Evolutionary conservation across 2,888 invertebrate species (phyloP).

Genomic region (Calliphora vomitoria): DNA sequence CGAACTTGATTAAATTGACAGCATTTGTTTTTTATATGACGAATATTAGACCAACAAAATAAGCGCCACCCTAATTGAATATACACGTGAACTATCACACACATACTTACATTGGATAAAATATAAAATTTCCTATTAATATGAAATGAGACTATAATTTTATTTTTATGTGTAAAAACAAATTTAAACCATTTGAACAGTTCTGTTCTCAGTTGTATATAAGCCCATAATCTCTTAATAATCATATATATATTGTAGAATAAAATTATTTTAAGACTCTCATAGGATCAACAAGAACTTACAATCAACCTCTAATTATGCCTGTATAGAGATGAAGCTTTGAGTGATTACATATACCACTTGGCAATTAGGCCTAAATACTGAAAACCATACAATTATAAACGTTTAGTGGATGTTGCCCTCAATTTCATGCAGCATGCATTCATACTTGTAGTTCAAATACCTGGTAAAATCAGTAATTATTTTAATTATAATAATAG

Average conservation of each 20-base stretch:
- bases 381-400: not conserved
- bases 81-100: too few species aligned
- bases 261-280: not conserved
- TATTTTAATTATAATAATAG: constrained; percentile 14
- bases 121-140: too few species aligned
- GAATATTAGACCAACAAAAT: too few species aligned
- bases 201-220: not conserved
- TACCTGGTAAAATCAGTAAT: not conserved
- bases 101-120: too few species aligned
- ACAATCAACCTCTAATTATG: too few species aligned
- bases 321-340: not conserved
- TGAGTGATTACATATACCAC: not conserved
- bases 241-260: not conserved
- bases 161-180: too few species aligned
- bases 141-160: too few species aligned
- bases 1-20: too few species aligned
- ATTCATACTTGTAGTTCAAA: not conserved
- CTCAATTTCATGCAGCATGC: not conserved
- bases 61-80: too few species aligned
- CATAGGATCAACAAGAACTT: not conserved
- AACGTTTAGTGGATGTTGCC: not conserved
- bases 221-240: not conserved
- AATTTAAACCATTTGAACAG: not conserved
- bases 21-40: too few species aligned
- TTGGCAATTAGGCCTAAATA: not conserved